Evolutionary conservation across 1,140 invertebrate species (phyloP).

Genomic region (Neuroterus valhalla): DNA sequence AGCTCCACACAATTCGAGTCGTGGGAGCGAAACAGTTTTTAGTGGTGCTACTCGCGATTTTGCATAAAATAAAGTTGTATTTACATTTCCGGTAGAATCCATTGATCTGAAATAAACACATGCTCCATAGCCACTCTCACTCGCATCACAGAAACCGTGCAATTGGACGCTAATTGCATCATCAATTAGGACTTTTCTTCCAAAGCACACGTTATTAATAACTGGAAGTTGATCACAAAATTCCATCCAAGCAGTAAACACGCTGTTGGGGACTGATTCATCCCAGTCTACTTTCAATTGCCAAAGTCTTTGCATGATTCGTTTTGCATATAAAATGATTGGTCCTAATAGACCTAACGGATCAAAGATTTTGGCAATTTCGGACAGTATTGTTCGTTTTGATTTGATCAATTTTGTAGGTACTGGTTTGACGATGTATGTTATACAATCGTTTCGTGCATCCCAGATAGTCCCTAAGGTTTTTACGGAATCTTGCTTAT

Average conservation of each 20-base stretch:
- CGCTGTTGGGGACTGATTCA: slow-evolving; percentile 13
- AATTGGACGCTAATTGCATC: too few species aligned
- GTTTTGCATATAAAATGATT: too few species aligned
- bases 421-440: background rate
- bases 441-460: background rate
- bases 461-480: slow-evolving; percentile 31
- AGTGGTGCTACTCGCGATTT: slow-evolving; percentile 65
- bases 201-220: slow-evolving; percentile 23
- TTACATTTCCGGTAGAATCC: slow-evolving; percentile 25
- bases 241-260: slow-evolving; percentile 27
- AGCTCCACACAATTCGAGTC: too few species aligned
- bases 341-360: too few species aligned
- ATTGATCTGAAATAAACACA: slow-evolving; percentile 46
- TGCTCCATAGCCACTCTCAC: slow-evolving; percentile 39
- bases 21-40: slow-evolving; percentile 65
- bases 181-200: slow-evolving; percentile 14
- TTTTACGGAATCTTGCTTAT: slow-evolving; percentile 14
- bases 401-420: background rate
- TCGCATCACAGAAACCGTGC: too few species aligned
- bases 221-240: slow-evolving; percentile 23
- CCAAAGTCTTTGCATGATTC: too few species aligned
- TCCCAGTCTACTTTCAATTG: slow-evolving; percentile 36
- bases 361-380: too few species aligned
- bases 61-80: slow-evolving; percentile 49
- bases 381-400: slow-evolving; percentile 33